Evolutionary conservation across 2,888 invertebrate species (phyloP), one percentile per base, ranked within the genome.

Genomic region (Salticus scenicus): DNA sequence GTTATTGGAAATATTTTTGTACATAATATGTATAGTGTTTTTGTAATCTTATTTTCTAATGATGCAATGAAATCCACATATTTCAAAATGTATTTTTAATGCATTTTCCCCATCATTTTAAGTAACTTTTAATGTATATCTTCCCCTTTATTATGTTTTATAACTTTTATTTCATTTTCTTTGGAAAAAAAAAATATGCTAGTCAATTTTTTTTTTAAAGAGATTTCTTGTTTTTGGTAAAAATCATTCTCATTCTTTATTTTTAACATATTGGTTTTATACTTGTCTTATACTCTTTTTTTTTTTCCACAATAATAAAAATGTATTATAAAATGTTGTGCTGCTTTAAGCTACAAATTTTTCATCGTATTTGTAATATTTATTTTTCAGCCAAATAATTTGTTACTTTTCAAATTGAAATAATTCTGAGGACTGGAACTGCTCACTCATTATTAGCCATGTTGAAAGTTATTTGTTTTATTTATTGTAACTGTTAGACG

Each of bases 381-480:
- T 80, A 57, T 57, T 77, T 69, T 80, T 80, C 73, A 66, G 79
- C 72, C 79, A 80, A 79, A 79, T 72, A 73, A 27, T 33, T n/a
- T 47, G 69, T 70, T 80, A 37, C 70, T 27, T 30, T 71, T 71
- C 20, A 67, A 76, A 72, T 72, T 73, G 28, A 73, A 73, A 47
- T 80, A 71, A 79, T 63, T 20, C 79, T 67, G 79, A 64, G 73
- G 67, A 73, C 72, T 66, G 79, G 72, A 47, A 72, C 73, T 80
- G 79, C 79, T 80, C 79, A 80, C 79, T 67, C 64, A 47, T 80
- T 67, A 78, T 73, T 80, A 80, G 79, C 79, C 79, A 80, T 80
- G 79, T 80, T 80, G 79, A 80, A 80, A 80, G 79, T 80, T 80
- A 80, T 72, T 78, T 80, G 79, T 80, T 79, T 80, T 80, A 80